Evolutionary conservation across 35 echinoderm and acorn worm genomes (phyloP).

Genomic region (Diadema setosum): DNA sequence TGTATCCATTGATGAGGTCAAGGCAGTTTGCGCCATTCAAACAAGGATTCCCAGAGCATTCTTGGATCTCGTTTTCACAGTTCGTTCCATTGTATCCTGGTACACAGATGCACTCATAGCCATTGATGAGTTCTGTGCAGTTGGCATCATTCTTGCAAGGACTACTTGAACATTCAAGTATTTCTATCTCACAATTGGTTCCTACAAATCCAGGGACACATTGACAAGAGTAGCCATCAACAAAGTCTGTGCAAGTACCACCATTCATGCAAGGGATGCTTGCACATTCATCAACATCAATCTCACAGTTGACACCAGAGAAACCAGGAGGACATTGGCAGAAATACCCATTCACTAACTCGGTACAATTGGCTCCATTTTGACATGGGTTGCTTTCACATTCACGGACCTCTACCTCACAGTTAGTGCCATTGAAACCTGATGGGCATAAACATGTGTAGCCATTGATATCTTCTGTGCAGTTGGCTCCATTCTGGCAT

Average conservation of each 20-base stretch:
- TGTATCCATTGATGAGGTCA: background rate
- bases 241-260: constrained; percentile 35
- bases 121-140: constrained; percentile 36
- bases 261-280: constrained; percentile 73
- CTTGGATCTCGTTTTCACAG: constrained; percentile 32
- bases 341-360: background rate
- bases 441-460: constrained; percentile 18
- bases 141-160: constrained; percentile 61
- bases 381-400: constrained; percentile 18
- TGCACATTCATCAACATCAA: background rate
- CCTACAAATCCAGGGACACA: constrained; percentile 45
- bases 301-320: background rate
- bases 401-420: constrained; percentile 5
- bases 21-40: constrained; percentile 4
- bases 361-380: background rate
- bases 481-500: constrained; percentile 41
- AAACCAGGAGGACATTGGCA: background rate
- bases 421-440: constrained; percentile 31
- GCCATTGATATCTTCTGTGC: background rate
- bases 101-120: constrained; percentile 31
- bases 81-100: constrained; percentile 12
- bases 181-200: constrained; percentile 18
- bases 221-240: background rate
- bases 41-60: constrained; percentile 4
- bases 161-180: constrained; percentile 2